Conservation (phyloP, 92 coral and sea anemone species). For the Ricordea florida region DNA sequence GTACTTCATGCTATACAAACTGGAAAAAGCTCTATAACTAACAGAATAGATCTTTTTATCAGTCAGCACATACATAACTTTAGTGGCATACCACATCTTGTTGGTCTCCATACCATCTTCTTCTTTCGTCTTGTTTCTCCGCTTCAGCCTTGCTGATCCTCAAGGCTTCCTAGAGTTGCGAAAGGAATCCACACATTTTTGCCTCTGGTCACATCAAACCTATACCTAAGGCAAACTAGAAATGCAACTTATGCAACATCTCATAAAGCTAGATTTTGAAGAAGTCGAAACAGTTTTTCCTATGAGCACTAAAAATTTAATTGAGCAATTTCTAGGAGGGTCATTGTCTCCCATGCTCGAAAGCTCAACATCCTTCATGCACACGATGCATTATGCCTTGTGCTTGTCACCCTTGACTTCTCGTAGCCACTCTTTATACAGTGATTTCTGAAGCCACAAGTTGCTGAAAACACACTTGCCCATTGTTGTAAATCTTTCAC, state of each 20-base stretch:
- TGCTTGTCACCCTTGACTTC: constrained; percentile 16
- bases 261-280: not conserved
- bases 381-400: constrained; percentile 18
- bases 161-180: constrained; percentile 5
- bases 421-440: not conserved
- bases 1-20: too few species aligned
- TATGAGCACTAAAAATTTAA: too few species aligned
- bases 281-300: too few species aligned
- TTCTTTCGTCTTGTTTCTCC: constrained; percentile 19
- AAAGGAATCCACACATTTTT: too few species aligned
- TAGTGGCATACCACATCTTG: constrained; percentile 44
- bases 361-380: constrained; percentile 37
- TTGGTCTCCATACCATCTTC: constrained; percentile 13
- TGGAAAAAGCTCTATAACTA: too few species aligned
- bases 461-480: constrained; percentile 58
- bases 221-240: too few species aligned
- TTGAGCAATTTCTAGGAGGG: too few species aligned
- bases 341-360: constrained; percentile 65
- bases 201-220: too few species aligned
- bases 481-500: constrained; percentile 39
- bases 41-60: not conserved
- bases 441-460: constrained; percentile 57
- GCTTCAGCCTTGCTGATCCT: constrained; percentile 25
- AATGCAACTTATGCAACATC: too few species aligned
- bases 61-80: not conserved